A percentile compares a stretch with the other conserved stretches of the same genome.
Evolutionary conservation across 2,113 vertebrate species (phyloP).

Genomic region (Eubucco bourcierii): DNA sequence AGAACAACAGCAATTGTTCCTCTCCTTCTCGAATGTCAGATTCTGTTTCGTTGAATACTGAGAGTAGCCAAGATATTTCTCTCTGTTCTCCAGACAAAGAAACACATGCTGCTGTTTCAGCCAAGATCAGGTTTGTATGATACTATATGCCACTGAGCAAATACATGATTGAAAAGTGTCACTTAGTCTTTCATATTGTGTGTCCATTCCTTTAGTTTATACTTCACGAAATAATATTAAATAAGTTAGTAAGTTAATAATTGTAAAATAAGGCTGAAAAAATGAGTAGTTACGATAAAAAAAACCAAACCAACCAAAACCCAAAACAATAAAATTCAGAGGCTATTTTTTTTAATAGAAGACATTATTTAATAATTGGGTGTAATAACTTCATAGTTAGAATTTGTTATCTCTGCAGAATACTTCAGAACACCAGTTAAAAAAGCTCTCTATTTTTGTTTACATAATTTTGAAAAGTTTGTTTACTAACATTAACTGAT

Average conservation of each 20-base stretch:
- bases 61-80: constrained; percentile 94
- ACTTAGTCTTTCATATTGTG: neutral
- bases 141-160: neutral
- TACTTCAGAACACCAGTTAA: neutral
- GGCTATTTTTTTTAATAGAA: neutral
- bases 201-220: neutral
- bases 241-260: neutral
- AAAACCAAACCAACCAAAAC: too few relatives aligned
- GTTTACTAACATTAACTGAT: neutral
- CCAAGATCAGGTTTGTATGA: constrained; percentile 84
- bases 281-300: neutral
- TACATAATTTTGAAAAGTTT: neutral
- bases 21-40: constrained; percentile 98
- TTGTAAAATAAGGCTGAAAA: neutral
- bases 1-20: constrained; percentile 99
- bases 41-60: constrained; percentile 96
- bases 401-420: neutral
- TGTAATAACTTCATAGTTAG: neutral
- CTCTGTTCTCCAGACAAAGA: constrained; percentile 92
- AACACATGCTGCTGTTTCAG: constrained; percentile 78
- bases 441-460: neutral
- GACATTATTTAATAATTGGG: neutral
- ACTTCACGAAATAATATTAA: neutral
- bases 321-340: neutral
- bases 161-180: neutral